Evolutionary conservation across 2,797 vertebrate species (phyloP).

Genomic region (Xenentodon cancila): DNA sequence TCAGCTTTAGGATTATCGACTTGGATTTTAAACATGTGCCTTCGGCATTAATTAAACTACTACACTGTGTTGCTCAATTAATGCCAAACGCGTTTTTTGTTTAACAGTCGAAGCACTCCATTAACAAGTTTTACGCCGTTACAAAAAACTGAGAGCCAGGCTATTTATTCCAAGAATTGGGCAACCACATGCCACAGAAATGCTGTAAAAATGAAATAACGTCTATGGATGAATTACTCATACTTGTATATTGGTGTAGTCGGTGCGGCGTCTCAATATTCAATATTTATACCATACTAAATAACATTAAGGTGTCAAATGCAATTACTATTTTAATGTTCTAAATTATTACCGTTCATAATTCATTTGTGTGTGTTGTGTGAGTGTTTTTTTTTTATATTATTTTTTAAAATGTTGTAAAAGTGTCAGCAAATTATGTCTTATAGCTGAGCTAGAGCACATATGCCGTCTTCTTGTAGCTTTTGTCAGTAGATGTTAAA

Average conservation of each 20-base stretch:
- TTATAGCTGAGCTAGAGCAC: constrained; percentile 1
- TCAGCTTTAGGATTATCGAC: constrained; percentile 12
- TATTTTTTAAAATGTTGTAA: constrained; percentile 1
- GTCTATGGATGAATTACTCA: constrained; percentile 4
- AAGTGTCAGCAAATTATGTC: constrained; percentile 2
- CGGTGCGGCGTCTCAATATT: not conserved
- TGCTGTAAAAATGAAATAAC: constrained; percentile 37
- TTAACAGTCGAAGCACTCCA: constrained; percentile 26
- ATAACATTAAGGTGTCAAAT: not conserved
- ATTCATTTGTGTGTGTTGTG: constrained; percentile 1
- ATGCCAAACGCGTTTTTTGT: constrained; percentile 19
- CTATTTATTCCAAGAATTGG: constrained; percentile 32
- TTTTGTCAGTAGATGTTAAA: constrained; percentile 10
- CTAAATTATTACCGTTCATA: constrained; percentile 8
- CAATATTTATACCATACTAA: constrained; percentile 6
- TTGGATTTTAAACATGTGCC: constrained; percentile 36
- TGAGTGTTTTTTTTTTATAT: not conserved
- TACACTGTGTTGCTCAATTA: too few relatives aligned
- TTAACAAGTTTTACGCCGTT: constrained; percentile 55
- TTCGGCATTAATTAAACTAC: constrained; percentile 23
- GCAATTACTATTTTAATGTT: constrained; percentile 8
- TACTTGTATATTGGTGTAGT: constrained; percentile 4
- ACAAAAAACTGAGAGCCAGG: constrained; percentile 13
- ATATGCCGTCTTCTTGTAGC: constrained; percentile 7
- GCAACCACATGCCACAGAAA: constrained; percentile 26